A percentile compares a stretch with the other conserved stretches of the same genome.
Evolutionary conservation across 2,797 vertebrate species (phyloP).

Genomic region (Margarornis squamiger): DNA sequence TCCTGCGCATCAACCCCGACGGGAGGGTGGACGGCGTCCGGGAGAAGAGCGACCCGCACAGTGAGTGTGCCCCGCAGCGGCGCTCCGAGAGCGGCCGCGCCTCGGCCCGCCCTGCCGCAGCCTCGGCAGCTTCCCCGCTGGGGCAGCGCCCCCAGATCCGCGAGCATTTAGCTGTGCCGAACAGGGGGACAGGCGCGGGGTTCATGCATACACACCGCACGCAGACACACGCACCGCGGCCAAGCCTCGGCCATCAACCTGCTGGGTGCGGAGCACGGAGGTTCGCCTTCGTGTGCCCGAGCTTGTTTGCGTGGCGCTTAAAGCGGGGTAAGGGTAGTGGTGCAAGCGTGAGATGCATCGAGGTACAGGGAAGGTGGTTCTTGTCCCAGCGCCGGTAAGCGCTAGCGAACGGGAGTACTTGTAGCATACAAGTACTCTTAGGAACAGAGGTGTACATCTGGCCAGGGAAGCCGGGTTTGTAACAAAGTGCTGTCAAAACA

Average conservation of each 20-base stretch:
- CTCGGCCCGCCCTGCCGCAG: not conserved
- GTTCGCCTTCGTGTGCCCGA: not conserved
- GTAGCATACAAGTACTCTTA: not conserved
- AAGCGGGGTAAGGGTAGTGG: too few species aligned
- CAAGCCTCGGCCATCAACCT: not conserved
- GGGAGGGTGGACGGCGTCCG: conserved; percentile 92
- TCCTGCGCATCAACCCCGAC: conserved; percentile 91
- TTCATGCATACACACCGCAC: not conserved
- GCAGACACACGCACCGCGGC: not conserved
- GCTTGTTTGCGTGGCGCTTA: not conserved
- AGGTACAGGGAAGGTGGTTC: not conserved
- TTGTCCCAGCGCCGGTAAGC: rapidly evolving
- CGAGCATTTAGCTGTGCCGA: too few species aligned
- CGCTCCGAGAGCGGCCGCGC: not conserved
- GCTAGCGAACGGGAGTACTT: not conserved
- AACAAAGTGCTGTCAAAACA: not conserved
- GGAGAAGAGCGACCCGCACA: conserved; percentile 92
- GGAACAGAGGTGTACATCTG: not conserved
- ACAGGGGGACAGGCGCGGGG: too few species aligned
- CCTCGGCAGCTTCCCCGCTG: not conserved
- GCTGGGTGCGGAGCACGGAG: rapidly evolving
- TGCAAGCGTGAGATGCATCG: not conserved
- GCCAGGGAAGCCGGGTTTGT: not conserved
- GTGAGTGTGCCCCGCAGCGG: conserved; percentile 78
- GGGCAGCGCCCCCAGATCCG: too few species aligned